Conservation (phyloP, 1,140 invertebrate species). For the Xylocopa sonorina region DNA sequence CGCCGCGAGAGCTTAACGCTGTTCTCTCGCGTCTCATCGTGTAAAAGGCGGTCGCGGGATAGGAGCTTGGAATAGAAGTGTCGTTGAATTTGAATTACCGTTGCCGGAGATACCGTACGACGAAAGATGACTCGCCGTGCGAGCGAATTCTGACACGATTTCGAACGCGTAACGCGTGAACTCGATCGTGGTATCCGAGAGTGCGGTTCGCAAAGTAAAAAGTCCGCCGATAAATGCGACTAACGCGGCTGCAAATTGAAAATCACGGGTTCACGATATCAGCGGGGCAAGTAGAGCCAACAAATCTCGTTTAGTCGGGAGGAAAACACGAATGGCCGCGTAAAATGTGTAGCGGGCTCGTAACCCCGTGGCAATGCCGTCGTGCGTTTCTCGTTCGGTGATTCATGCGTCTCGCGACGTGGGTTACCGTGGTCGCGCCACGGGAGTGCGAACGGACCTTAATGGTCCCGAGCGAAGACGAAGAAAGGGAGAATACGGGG, state of each 20-base stretch:
- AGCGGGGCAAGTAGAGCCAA: neutral
- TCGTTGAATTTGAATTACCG: neutral
- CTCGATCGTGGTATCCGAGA: too few relatives aligned
- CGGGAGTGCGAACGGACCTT: neutral
- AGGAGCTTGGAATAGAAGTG: neutral
- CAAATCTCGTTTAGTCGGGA: neutral
- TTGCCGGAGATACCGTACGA: too few relatives aligned
- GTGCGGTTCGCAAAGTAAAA: too few relatives aligned
- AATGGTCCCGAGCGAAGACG: slow-evolving; percentile 2
- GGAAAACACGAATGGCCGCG: neutral
- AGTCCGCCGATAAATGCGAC: neutral
- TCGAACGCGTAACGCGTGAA: too few relatives aligned
- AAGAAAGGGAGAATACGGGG: neutral
- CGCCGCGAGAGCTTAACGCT: slow-evolving; percentile 1
- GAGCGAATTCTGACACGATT: too few relatives aligned
- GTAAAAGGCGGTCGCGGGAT: too few relatives aligned
- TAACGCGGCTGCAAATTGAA: neutral
- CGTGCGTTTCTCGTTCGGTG: slow-evolving; percentile 13
- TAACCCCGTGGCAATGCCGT: neutral
- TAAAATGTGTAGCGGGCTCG: neutral
- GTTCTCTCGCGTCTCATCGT: neutral
- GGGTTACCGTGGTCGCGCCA: neutral
- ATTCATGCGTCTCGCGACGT: slow-evolving; percentile 30
- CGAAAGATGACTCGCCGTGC: too few relatives aligned
- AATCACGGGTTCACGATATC: neutral